Base-by-base conservation (phyloP, 37 sponge, comb jelly and placozoan genomes). In the Eunapius fragilis region DNA sequence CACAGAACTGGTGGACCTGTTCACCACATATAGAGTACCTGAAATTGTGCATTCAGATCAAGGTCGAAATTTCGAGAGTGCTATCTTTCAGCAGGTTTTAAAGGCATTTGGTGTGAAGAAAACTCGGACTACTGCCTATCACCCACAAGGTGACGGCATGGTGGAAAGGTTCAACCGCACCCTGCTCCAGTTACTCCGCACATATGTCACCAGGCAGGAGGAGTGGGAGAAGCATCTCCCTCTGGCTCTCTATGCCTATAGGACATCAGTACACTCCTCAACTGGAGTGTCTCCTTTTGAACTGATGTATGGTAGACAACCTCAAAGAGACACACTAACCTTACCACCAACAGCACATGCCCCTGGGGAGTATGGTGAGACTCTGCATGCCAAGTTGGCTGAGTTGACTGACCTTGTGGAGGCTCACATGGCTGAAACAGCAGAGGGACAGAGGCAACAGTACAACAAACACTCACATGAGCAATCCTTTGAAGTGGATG, bases 91-190 rank as follows among this genome's bases (percentile, higher is more conserved):
- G 31, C 69, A 84, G 30, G 49, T 76, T 26, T 70, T 79, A 24
- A 70, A 85, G 37, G 76, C 76, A 10, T 88, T 92, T 69, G 92
- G 92, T 1, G 37, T 92, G 0, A 58, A 58, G 22, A 90, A 85
- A 28, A 34, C 91, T 38, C 37, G 78, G 12, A 85, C 91, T 24
- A 80, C 86, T 67, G 76, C 90, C 33, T 86, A 86, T 26, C 91
- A 90, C 70, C 86, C 90, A 13, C 90, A 90, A 90, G 81, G 82
- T 32, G 86, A 90, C 80, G 86, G 92, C 27, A 88, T 92, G 88
- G 93, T 92, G 9, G 93, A 92, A 81, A 30, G 80, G 33, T 85
- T 88, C 27, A 88, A 92, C 72, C 36, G 33, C 84, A 22, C 71
- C 83, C 25, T 74, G 4, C 58, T 89, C 6, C 87, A 93, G 34